Conservation (phyloP, 1,140 invertebrate species). For the Nasonia longicornis region DNA sequence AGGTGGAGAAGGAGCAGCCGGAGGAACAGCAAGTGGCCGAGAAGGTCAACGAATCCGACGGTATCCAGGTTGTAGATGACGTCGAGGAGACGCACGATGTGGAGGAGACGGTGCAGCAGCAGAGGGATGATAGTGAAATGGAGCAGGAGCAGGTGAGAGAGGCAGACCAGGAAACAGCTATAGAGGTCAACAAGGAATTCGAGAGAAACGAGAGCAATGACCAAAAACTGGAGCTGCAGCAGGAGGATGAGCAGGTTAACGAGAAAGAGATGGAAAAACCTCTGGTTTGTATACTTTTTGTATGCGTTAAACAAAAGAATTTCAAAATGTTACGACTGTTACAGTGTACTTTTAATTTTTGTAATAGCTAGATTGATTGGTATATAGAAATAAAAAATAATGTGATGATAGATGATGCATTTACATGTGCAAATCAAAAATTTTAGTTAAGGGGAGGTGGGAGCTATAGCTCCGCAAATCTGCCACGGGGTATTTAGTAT, state of each 20-base stretch:
- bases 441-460: too few species aligned
- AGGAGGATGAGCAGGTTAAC: conserved; percentile 41
- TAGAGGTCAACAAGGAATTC: not conserved
- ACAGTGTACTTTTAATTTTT: too few species aligned
- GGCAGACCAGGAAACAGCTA: not conserved
- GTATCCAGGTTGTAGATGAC: conserved; percentile 29
- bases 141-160: conserved; percentile 30
- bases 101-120: not conserved
- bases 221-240: not conserved
- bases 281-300: conserved; percentile 19
- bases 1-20: not conserved
- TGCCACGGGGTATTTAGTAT: too few species aligned
- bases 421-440: too few species aligned
- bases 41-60: not conserved
- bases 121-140: conserved; percentile 42
- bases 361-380: too few species aligned
- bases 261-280: conserved; percentile 31
- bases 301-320: not conserved
- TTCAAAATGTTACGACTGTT: too few species aligned
- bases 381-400: too few species aligned
- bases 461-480: too few species aligned
- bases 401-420: too few species aligned
- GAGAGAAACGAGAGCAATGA: not conserved
- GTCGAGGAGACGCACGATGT: conserved; percentile 34
- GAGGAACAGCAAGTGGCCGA: not conserved